These are phyloP conservation scores for Abramis brama DNA, from an alignment of 2,113 vertebrate species.

Conservation along the genomic window DNA sequence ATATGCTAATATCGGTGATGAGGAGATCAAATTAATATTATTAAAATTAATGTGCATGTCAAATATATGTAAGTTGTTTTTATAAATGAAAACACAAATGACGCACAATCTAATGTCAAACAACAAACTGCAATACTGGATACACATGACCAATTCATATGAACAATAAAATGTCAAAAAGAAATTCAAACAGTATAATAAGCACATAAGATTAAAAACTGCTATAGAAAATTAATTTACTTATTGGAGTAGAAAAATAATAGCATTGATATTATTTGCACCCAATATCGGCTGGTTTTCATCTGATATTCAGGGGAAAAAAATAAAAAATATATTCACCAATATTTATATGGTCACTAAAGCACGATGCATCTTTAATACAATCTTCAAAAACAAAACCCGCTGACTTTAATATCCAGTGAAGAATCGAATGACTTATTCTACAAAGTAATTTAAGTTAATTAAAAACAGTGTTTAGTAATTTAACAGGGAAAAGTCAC, in stretches of 20 bases:
- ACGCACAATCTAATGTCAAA: neutral
- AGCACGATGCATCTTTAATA: neutral
- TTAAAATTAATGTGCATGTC: neutral
- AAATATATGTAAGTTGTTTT: neutral
- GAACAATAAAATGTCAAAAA: neutral
- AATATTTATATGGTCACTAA: neutral
- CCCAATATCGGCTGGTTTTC: neutral
- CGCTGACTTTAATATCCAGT: neutral
- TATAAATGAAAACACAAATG: neutral
- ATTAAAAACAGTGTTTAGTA: constrained; percentile 1
- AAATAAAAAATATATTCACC: too few relatives aligned
- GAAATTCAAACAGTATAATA: neutral
- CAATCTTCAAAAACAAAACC: neutral
- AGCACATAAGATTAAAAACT: neutral
- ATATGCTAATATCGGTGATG: constrained; percentile 19
- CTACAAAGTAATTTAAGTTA: neutral
- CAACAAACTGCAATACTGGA: neutral
- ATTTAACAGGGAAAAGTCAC: constrained; percentile 4
- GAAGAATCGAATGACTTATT: neutral
- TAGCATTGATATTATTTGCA: neutral
- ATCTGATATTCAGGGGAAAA: too few relatives aligned
- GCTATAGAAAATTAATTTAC: neutral
- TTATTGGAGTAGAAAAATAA: neutral
- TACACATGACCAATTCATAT: neutral
- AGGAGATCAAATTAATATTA: neutral